Evolutionary conservation across 2,797 vertebrate genomes (phyloP).

Genomic region (Trachops cirrhosus): DNA sequence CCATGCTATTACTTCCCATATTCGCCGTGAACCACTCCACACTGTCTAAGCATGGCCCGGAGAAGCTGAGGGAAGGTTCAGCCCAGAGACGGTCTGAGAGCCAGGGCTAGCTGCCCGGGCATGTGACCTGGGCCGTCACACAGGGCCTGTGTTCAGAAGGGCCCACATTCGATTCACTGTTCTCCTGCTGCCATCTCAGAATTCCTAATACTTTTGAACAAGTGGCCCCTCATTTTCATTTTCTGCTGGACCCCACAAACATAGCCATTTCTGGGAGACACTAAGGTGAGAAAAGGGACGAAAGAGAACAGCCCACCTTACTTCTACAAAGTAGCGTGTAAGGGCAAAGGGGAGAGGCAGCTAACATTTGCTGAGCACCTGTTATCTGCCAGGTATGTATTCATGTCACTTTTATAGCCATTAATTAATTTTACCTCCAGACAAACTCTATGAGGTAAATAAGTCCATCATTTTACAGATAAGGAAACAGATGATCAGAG

Average conservation of each 20-base stretch:
- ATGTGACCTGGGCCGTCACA: neutral
- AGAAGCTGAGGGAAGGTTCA: neutral
- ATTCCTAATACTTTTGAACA: neutral
- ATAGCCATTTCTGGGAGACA: neutral
- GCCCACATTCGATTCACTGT: rapidly evolving
- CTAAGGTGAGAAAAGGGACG: neutral
- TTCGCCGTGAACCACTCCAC: neutral
- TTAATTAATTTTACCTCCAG: neutral
- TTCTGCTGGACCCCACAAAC: neutral
- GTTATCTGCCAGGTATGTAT: neutral
- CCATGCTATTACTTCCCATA: neutral
- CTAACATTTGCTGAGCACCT: neutral
- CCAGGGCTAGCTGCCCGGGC: too few species aligned
- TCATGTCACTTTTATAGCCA: neutral
- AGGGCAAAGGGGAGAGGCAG: neutral
- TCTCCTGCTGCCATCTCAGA: neutral
- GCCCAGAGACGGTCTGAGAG: neutral
- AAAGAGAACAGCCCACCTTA: neutral
- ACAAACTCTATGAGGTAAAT: neutral
- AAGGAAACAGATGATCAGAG: neutral
- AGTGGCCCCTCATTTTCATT: neutral
- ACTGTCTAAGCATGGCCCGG: neutral
- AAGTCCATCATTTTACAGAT: neutral
- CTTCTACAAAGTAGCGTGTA: neutral
- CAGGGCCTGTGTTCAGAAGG: neutral